A percentile compares a stretch with the other conserved stretches of the same genome.
These are phyloP conservation scores for Aphodius sticticus DNA, from an alignment of 2,888 invertebrate genomes.

Conservation along the genomic window DNA sequence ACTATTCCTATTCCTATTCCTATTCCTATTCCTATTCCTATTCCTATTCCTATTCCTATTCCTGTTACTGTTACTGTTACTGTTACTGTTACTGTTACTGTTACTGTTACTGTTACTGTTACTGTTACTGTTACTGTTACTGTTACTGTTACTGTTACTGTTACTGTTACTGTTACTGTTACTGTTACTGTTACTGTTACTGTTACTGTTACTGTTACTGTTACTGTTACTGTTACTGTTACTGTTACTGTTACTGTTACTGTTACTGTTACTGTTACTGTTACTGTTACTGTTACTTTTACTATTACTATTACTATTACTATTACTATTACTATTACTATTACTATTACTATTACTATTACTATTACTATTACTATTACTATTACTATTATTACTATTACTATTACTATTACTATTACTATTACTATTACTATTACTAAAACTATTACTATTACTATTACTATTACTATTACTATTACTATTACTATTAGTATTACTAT, in stretches of 20 bases:
- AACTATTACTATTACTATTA: too few species aligned
- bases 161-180: slow-evolving; percentile 32
- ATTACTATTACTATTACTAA: too few species aligned
- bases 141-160: slow-evolving; percentile 19
- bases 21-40: too few species aligned
- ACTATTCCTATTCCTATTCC: too few species aligned
- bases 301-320: slow-evolving; percentile 18
- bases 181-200: slow-evolving; percentile 30
- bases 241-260: slow-evolving; percentile 33
- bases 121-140: slow-evolving; percentile 13
- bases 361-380: too few species aligned
- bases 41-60: too few species aligned
- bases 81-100: slow-evolving; percentile 7
- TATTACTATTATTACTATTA: too few species aligned
- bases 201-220: slow-evolving; percentile 29
- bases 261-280: slow-evolving; percentile 32
- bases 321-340: background rate
- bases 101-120: slow-evolving; percentile 8
- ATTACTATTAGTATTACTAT: too few species aligned
- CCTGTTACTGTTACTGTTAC: background rate
- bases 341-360: too few species aligned
- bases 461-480: too few species aligned
- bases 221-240: slow-evolving; percentile 33
- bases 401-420: too few species aligned
- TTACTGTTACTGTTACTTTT: slow-evolving; percentile 31